Evolutionary conservation across 2,797 vertebrate genomes (phyloP), one percentile per base, ranked within the genome.

Genomic region (Graptemys geographica): DNA sequence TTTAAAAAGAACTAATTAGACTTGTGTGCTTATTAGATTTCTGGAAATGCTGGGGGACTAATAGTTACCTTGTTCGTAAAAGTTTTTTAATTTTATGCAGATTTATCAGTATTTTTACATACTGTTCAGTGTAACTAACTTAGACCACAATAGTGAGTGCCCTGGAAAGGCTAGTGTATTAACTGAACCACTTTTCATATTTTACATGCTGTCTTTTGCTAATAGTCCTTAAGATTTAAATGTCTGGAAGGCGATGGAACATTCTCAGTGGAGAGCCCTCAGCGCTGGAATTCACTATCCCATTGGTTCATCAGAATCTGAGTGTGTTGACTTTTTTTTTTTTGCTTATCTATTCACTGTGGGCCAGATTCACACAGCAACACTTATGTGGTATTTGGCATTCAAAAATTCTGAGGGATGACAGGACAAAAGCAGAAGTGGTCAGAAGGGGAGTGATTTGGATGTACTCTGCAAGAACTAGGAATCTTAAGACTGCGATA

Each of bases 151-250:
- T 41, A 49, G 79, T 95, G 87, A 93, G 76, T 93, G 90, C 89
- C 83, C 49, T 95, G 91, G 90, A 82, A 97, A 95, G 92, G 91
- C 86, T 90, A 96, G 44, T 79, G 90, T 94, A 96, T 93, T 95
- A 96, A 91, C 90, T 95, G 93, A 96, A 95, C 93, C 74, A 87
- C 83, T 86, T 95, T 80, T 91, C 52, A 56, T 96, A 28, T 91
- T 97, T 96, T 88, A 95, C 95, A 81, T 95, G 95, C 90, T 51
- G 74, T 90, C 41, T 97, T 97, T 95, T 96, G 92, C 87, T 94
- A 44, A 52, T 55, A 88, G 93, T 85, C 89, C 83, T 15, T 85
- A 23, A 84, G 76, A 88, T 93, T 94, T 82, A 65, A 96, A 95
- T 59, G 57, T 33, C 89, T 96, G 92, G 88, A 81, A 92, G 79